Evolutionary conservation across 2,113 vertebrate species (phyloP), one percentile per base, ranked within the genome.

Genomic region (Pteropus alecto): DNA sequence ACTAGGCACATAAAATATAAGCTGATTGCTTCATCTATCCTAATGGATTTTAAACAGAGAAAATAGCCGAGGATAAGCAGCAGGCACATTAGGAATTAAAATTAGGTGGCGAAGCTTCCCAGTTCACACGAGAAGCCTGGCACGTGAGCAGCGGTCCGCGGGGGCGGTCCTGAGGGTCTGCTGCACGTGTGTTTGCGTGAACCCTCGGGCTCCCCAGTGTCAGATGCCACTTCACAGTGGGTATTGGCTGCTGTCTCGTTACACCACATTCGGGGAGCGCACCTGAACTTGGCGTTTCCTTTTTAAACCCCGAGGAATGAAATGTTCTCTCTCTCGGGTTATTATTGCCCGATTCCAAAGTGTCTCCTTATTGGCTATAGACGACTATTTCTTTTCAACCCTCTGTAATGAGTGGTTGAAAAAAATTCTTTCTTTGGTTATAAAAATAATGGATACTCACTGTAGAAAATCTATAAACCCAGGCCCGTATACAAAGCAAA

Each of bases 31-130:
- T 94, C 86, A 46, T 96, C 95, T 95, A 1, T 58, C 41, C 95
- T 94, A 96, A 97, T 22, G 96, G 97, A 61, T 81, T 97, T 96
- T 46, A 97, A 97, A 97, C 79, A 90, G 95, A 38, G 90, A 96
- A 87, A 61, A 79, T 96, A 94, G 94, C 48, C 4, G 14, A 0
- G 89, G 85, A 56, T 86, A 78, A 97, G 93, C 88, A 65, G 51
- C 0, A 30, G 87, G 67, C 67, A 76, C 30, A 74, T 41, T 51
- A 89, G 51, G 83, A 93, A 74, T 90, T 38, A 11, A 79, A 88
- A 92, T n/a, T 9, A 19, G 91, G 85, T 71, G n/a, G 67, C 24
- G 58, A 24, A 56, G 51, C 61, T 38, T 24, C 43, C 18, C 2
- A 12, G 7, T 58, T 58, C n/a, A 0, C 0, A 35, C 38, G 28